Conservation (phyloP, 2,113 vertebrate species). For the Paradoxurus hermaphroditus region DNA sequence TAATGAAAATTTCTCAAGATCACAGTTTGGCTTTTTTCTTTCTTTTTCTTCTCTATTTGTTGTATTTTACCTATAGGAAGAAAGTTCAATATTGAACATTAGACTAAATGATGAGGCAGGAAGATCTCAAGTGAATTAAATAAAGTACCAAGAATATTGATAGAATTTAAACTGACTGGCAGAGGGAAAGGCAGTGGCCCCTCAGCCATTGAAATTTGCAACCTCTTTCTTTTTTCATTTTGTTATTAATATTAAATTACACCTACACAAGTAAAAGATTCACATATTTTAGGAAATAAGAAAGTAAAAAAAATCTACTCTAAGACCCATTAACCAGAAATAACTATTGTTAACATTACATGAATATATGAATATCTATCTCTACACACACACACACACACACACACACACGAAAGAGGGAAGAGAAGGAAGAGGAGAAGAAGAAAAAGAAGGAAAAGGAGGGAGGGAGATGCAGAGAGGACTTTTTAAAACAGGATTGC, state of each 20-base stretch:
- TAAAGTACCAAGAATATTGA: neutral
- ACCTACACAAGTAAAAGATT: neutral
- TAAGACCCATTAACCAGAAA: neutral
- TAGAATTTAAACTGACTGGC: neutral
- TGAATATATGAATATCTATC: neutral
- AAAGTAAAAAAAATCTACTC: neutral
- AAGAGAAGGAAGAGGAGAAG: neutral
- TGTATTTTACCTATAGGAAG: neutral
- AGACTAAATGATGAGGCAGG: neutral
- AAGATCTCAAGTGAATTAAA: neutral
- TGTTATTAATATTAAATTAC: neutral
- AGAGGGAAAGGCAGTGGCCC: neutral
- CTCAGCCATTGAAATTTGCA: neutral
- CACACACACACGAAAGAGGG: neutral
- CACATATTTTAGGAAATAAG: neutral
- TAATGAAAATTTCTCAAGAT: neutral
- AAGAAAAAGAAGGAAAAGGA: neutral
- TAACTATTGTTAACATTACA: neutral
- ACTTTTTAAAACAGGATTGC: neutral
- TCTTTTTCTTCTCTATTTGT: neutral
- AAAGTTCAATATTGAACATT: neutral
- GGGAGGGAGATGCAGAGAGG: neutral
- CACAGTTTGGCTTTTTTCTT: neutral
- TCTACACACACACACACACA: neutral
- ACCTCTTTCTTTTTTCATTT: neutral